Evolutionary conservation across 2,797 vertebrate genomes (phyloP).

Genomic region (Masticophis lateralis): DNA sequence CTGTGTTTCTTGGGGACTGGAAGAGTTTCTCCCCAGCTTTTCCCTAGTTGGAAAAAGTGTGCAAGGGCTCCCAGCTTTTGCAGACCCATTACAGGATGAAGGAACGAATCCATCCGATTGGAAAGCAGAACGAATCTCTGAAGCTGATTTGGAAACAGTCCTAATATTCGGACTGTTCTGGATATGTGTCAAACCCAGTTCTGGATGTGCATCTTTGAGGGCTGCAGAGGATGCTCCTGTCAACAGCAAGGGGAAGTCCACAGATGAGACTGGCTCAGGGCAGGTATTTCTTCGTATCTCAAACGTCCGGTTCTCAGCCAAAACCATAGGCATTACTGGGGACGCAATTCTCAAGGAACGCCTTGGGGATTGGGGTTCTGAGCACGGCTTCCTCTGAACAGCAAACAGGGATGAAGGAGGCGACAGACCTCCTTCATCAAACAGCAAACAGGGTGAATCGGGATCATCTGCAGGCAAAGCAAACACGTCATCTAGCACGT

Average conservation of each 20-base stretch:
- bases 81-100: accelerated
- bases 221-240: slow-evolving; percentile 5
- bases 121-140: not conserved
- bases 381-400: not conserved
- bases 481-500: not conserved
- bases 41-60: slow-evolving; percentile 23
- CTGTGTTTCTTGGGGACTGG: slow-evolving; percentile 64
- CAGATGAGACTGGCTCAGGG: not conserved
- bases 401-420: not conserved
- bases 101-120: slow-evolving; percentile 8
- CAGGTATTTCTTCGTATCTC: not conserved
- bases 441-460: not conserved
- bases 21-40: slow-evolving; percentile 30
- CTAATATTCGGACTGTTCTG: not conserved
- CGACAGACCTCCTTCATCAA: too few relatives aligned
- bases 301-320: not conserved
- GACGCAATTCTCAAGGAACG: slow-evolving; percentile 40
- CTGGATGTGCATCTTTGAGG: not conserved
- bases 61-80: not conserved
- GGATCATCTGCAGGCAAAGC: slow-evolving; percentile 24
- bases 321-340: slow-evolving; percentile 5
- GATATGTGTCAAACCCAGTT: not conserved
- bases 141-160: not conserved
- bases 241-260: not conserved
- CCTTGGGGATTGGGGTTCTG: slow-evolving; percentile 36